phyloP scores from a whole-genome alignment of 2,797 vertebrate species.

The Mallotus villosus region DNA sequence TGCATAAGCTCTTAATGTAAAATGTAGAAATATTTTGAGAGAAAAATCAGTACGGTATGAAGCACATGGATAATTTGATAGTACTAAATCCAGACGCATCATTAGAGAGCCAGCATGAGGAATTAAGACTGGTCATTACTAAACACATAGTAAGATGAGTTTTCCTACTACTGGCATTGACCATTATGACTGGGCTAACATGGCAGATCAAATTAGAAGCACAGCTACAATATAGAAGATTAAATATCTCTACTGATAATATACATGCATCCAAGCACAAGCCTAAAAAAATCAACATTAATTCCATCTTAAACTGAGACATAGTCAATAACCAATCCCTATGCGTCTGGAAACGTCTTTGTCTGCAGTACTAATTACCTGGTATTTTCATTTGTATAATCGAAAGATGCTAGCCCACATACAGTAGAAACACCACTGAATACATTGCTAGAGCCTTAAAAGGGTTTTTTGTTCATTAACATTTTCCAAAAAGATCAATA shows the following conservation, averaged over 20 bases:
- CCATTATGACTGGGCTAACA: conserved; percentile 1
- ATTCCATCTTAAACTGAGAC: background rate
- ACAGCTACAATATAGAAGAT: background rate
- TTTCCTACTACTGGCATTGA: background rate
- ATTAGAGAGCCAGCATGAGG: background rate
- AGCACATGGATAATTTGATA: background rate
- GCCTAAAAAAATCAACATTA: background rate
- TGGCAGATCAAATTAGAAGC: background rate
- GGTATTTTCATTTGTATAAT: conserved; percentile 4
- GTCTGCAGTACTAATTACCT: background rate
- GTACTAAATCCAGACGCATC: background rate
- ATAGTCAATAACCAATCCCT: background rate
- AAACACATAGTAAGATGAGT: background rate
- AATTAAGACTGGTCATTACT: background rate
- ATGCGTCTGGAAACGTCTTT: background rate
- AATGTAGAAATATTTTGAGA: background rate
- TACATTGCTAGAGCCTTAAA: conserved; percentile 9
- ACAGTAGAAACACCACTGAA: background rate
- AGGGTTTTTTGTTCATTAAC: too few species aligned
- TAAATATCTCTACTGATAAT: conserved; percentile 13
- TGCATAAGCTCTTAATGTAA: too few species aligned
- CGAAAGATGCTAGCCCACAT: background rate
- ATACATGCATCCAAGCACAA: background rate
- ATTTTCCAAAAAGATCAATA: too few species aligned
- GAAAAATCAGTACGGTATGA: background rate